Percentiles rank a stretch among this genome's conserved stretches.
These are phyloP conservation scores for Deroptyus accipitrinus DNA, from an alignment of 2,113 vertebrate species.

Conservation along the genomic window DNA sequence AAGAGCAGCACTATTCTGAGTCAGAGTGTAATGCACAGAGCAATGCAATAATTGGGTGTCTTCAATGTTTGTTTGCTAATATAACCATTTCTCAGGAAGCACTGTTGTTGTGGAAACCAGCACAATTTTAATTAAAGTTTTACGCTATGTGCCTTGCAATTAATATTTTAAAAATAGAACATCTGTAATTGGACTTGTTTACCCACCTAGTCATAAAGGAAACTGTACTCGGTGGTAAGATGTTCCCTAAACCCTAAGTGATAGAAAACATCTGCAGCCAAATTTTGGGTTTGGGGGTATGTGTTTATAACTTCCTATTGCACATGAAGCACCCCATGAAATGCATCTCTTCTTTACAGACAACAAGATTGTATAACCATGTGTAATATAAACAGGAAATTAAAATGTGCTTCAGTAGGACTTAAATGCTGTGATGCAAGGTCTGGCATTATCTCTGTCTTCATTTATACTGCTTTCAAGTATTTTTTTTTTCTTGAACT, in stretches of 20 bases:
- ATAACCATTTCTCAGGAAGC: background rate
- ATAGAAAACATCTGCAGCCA: background rate
- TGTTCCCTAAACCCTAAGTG: background rate
- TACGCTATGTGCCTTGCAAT: background rate
- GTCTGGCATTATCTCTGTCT: background rate
- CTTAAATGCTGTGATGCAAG: background rate
- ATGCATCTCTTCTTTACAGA: background rate
- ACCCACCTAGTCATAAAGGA: background rate
- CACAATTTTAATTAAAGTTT: background rate
- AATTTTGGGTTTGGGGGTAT: background rate
- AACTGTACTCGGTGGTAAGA: background rate
- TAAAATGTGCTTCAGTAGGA: background rate
- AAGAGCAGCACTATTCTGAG: background rate
- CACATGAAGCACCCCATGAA: background rate
- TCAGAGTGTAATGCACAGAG: background rate
- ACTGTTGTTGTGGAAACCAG: background rate
- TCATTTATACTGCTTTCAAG: background rate
- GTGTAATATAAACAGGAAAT: background rate
- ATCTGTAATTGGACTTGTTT: background rate
- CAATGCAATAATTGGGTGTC: background rate
- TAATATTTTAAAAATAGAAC: background rate
- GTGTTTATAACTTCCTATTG: background rate
- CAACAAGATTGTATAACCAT: background rate
- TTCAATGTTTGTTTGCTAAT: background rate
- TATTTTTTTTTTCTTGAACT: background rate